Evolutionary conservation across 2,888 invertebrate species (phyloP).

Genomic region (Atethmia centrago): DNA sequence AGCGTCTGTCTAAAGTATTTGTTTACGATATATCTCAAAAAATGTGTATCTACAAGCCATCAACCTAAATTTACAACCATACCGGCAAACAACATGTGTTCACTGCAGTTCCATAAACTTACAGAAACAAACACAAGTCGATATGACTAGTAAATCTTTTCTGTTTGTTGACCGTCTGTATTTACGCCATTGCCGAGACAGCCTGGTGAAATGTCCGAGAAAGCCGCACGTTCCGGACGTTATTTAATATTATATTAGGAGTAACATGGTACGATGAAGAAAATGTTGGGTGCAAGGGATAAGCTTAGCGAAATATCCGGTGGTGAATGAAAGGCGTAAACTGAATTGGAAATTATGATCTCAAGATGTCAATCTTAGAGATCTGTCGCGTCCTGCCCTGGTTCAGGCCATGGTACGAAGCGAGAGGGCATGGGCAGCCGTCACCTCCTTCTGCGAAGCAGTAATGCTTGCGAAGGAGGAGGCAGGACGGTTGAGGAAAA

Average conservation of each 20-base stretch:
- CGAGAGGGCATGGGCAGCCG: too few relatives aligned
- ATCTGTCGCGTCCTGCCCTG: too few relatives aligned
- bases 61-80: slow-evolving; percentile 33
- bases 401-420: too few relatives aligned
- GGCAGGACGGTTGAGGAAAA: too few relatives aligned
- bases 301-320: neutral
- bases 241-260: slow-evolving; percentile 51
- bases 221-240: slow-evolving; percentile 32
- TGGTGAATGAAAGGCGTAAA: neutral
- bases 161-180: slow-evolving; percentile 45
- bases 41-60: slow-evolving; percentile 12
- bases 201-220: slow-evolving; percentile 49
- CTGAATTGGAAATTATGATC: too few relatives aligned
- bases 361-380: neutral
- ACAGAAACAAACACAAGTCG: slow-evolving; percentile 44
- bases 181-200: slow-evolving; percentile 24
- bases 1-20: slow-evolving; percentile 7
- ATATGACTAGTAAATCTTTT: slow-evolving; percentile 36
- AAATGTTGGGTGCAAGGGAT: slow-evolving; percentile 5
- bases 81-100: slow-evolving; percentile 12
- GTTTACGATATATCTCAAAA: slow-evolving; percentile 39
- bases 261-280: slow-evolving; percentile 21
- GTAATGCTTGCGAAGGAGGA: too few relatives aligned
- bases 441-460: too few relatives aligned
- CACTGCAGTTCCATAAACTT: slow-evolving; percentile 35